Evolutionary conservation across 2,113 vertebrate genomes (phyloP), one percentile per base, ranked within the genome.

Genomic region (Limnothrissa miodon): DNA sequence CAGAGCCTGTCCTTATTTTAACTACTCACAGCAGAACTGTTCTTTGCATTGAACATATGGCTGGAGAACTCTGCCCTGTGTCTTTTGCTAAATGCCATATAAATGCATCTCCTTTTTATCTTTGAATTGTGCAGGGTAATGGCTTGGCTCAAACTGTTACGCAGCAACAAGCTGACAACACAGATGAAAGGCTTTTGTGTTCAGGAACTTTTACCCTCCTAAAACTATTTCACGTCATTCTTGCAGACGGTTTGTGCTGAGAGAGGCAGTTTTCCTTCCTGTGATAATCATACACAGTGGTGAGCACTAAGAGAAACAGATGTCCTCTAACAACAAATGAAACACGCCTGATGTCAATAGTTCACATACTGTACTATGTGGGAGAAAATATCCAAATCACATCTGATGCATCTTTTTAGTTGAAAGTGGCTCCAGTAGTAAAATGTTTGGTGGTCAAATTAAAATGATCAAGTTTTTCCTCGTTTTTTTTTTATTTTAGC

Each of bases 301-400:
- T 74, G 13, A 74, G 15, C 17, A 39, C 9, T 5, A 74, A 56
- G 51, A 1, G 5, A 74, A 74, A 74, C 66, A 13, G 29, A 36
- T 74, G 66, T 36, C 36, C 29, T 36, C 29, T 36, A 29, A 74
- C 66, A 33, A 0, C 33, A 74, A n/a, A 74, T 74, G 66, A 74
- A 74, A 36, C 66, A 36, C 33, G 36, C 66, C 25, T 74, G 66
- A 3, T 4, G 1, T 17, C 33, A 74, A 13, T 74, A 33, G 66
- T 39, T 74, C 66, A 74, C 66, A 74, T 74, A 74, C 36, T 74
- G 29, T 74, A 74, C 36, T 74, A 74, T 56, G 53, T 56, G 53
- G 53, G 53, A 56, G 53, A 56, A 66, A 66, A 66, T 66, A 66
- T 66, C 19, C 53, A 56, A n/a, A 56, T 23, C 59, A 66, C 59